Evolutionary conservation across 2,797 vertebrate species (phyloP).

Genomic region (Sebastes baramenuke): DNA sequence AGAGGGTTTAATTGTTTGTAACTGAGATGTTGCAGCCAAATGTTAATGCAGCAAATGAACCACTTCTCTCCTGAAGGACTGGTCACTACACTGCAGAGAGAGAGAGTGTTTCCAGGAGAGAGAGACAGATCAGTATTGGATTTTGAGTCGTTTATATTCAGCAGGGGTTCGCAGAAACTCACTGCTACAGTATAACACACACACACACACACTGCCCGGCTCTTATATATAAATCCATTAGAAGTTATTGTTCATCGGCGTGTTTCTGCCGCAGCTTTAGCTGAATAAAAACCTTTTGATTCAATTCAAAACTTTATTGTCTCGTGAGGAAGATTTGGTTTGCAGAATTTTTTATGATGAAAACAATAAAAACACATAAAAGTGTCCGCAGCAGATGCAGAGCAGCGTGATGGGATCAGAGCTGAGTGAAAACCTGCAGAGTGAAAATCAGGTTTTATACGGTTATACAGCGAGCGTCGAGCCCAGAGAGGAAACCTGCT

Average conservation of each 20-base stretch:
- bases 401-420: constrained; percentile 35
- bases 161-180: constrained; percentile 49
- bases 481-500: constrained; percentile 22
- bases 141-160: constrained; percentile 71
- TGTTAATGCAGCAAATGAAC: constrained; percentile 43
- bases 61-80: not conserved
- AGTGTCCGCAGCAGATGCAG: constrained; percentile 39
- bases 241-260: constrained; percentile 53
- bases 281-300: constrained; percentile 56
- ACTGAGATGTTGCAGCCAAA: not conserved
- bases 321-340: constrained; percentile 52
- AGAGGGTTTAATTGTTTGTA: not conserved
- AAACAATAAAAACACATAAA: constrained; percentile 61
- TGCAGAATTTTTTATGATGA: constrained; percentile 50
- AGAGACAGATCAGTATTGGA: constrained; percentile 65
- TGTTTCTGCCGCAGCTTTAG: constrained; percentile 21
- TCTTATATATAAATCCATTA: constrained; percentile 51
- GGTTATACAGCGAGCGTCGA: not conserved
- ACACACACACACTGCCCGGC: constrained; percentile 1
- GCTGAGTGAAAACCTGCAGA: not conserved
- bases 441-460: constrained; percentile 8
- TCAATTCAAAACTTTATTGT: constrained; percentile 55
- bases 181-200: constrained; percentile 54
- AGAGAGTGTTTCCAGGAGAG: not conserved
- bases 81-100: not conserved